These are phyloP conservation scores for Amblyornis subalaris DNA, from an alignment of 2,113 vertebrate species.

Conservation along the genomic window DNA sequence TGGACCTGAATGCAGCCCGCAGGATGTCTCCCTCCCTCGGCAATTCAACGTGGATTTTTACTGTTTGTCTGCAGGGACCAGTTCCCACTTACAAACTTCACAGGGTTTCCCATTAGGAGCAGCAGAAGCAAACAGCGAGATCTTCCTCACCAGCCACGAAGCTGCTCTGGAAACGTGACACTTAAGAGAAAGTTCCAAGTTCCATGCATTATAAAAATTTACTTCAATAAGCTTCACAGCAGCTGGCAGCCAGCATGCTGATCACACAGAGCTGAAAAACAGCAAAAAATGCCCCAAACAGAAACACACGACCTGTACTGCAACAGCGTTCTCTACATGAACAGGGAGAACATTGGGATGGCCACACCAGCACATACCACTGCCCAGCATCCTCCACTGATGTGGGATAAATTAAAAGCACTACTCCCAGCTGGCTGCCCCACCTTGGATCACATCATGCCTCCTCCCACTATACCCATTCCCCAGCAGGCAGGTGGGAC, in stretches of 20 bases:
- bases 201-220: background rate
- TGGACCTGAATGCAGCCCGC: rapidly evolving
- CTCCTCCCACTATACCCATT: background rate
- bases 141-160: background rate
- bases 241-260: background rate
- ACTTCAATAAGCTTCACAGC: background rate
- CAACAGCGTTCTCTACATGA: background rate
- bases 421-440: background rate
- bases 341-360: background rate
- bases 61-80: background rate
- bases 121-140: background rate
- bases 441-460: background rate
- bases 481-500: background rate
- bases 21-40: rapidly evolving
- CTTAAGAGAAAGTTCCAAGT: background rate
- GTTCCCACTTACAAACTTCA: background rate
- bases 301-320: rapidly evolving
- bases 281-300: background rate
- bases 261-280: background rate
- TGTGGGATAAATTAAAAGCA: background rate
- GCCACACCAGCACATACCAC: background rate
- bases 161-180: background rate
- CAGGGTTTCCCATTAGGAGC: background rate
- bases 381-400: background rate
- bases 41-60: background rate